Evolutionary conservation across 2,888 invertebrate genomes (phyloP).

Genomic region (Podotricha telesiphe): DNA sequence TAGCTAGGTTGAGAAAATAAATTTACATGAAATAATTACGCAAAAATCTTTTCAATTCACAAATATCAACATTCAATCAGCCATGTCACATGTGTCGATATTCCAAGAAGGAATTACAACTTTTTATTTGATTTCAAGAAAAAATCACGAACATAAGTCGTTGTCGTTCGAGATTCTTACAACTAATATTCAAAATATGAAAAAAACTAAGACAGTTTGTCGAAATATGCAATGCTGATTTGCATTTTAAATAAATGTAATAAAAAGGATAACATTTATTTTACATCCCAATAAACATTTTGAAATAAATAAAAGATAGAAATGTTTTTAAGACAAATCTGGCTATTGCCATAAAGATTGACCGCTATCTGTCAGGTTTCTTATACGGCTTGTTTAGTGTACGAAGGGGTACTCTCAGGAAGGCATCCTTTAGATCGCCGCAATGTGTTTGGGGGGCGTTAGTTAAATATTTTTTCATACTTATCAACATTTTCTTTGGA

Average conservation of each 20-base stretch:
- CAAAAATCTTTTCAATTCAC: neutral
- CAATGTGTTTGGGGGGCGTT: slow-evolving; percentile 66
- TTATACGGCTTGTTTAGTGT: slow-evolving; percentile 55
- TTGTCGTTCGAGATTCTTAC: neutral
- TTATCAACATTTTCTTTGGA: slow-evolving; percentile 84
- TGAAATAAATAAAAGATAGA: slow-evolving; percentile 12
- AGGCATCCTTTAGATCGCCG: slow-evolving; percentile 66
- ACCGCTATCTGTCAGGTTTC: slow-evolving; percentile 55
- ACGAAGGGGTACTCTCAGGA: slow-evolving; percentile 62
- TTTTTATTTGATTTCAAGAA: neutral
- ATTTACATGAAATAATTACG: too few species aligned
- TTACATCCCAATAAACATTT: slow-evolving; percentile 9
- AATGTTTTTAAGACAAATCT: neutral
- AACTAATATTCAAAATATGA: neutral
- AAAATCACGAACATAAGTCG: neutral
- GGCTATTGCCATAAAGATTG: neutral
- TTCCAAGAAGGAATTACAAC: neutral
- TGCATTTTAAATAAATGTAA: neutral
- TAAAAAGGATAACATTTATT: neutral
- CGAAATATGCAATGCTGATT: neutral
- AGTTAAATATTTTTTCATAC: slow-evolving; percentile 67
- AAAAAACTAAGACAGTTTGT: neutral
- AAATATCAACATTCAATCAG: neutral
- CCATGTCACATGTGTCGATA: neutral
- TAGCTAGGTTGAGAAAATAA: too few species aligned